Evolutionary conservation across 2,888 invertebrate genomes (phyloP).

Genomic region (Ceraclea dissimilis): DNA sequence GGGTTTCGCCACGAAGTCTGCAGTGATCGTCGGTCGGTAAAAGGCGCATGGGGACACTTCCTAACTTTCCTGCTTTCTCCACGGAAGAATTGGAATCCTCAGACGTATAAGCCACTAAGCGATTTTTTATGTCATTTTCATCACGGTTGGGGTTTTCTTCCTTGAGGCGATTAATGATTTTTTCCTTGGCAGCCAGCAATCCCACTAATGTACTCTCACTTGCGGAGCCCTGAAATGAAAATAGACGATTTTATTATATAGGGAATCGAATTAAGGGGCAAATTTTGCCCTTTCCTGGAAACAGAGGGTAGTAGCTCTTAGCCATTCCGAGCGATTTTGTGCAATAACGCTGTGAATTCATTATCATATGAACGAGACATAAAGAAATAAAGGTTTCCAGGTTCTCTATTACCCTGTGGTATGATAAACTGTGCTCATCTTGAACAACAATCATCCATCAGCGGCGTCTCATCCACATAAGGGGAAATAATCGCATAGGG

Average conservation of each 20-base stretch:
- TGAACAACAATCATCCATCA: too few relatives aligned
- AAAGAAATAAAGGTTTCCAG: too few relatives aligned
- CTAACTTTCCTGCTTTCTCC: slow-evolving; percentile 76
- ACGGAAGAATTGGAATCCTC: slow-evolving; percentile 87
- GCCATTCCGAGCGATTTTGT: too few relatives aligned
- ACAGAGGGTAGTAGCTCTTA: too few relatives aligned
- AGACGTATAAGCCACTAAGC: slow-evolving; percentile 75
- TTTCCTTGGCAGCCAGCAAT: slow-evolving; percentile 69
- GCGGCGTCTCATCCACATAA: too few relatives aligned
- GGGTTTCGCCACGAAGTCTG: slow-evolving; percentile 56
- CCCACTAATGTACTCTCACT: slow-evolving; percentile 84
- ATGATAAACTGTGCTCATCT: too few relatives aligned
- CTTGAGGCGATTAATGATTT: slow-evolving; percentile 51
- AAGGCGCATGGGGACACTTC: slow-evolving; percentile 68
- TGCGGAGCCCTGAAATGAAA: slow-evolving; percentile 63
- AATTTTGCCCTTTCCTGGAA: too few relatives aligned
- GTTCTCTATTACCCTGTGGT: too few relatives aligned
- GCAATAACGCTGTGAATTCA: too few relatives aligned
- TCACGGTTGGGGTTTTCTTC: slow-evolving; percentile 51
- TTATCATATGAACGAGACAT: too few relatives aligned
- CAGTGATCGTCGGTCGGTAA: slow-evolving; percentile 62
- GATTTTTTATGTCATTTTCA: slow-evolving; percentile 56
- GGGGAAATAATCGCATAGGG: too few relatives aligned
- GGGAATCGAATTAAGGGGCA: background rate
- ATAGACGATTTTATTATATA: background rate